Conservation (phyloP, 2,797 vertebrate genomes). For the Sarcoramphus papa region DNA sequence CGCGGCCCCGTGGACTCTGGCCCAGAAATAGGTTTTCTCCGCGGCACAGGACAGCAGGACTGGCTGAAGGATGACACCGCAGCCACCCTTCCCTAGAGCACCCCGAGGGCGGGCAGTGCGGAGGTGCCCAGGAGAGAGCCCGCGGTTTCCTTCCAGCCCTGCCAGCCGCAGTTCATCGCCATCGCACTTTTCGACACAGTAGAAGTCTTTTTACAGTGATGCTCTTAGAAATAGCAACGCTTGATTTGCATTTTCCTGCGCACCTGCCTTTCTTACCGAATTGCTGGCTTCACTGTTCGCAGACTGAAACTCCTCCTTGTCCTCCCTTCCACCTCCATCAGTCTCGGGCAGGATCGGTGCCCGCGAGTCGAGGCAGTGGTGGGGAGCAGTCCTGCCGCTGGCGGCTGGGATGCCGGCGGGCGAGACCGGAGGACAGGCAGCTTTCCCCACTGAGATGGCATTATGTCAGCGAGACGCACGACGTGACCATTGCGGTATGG, state of each 20-base stretch:
- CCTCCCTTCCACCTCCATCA: not conserved
- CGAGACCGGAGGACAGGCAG: not conserved
- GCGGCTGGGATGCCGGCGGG: not conserved
- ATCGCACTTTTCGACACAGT: rapidly evolving
- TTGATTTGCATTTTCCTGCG: not conserved
- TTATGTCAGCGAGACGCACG: not conserved
- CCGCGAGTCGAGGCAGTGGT: rapidly evolving
- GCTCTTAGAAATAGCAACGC: not conserved
- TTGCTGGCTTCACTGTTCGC: not conserved
- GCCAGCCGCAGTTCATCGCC: rapidly evolving
- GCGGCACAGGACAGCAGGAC: rapidly evolving
- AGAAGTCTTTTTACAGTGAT: rapidly evolving
- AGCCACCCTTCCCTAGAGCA: not conserved
- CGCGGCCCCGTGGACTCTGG: not conserved
- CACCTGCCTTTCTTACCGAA: not conserved
- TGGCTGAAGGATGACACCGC: rapidly evolving
- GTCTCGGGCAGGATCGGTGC: not conserved
- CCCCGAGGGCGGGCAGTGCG: rapidly evolving
- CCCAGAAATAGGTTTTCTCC: not conserved
- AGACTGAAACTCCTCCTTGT: not conserved
- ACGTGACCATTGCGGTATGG: rapidly evolving
- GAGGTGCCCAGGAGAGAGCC: not conserved
- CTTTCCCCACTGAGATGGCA: not conserved
- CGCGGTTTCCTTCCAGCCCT: not conserved
- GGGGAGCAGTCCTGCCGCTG: not conserved